Conservation (phyloP, 2,888 invertebrate genomes). For the Mechanitis mazaeus region DNA sequence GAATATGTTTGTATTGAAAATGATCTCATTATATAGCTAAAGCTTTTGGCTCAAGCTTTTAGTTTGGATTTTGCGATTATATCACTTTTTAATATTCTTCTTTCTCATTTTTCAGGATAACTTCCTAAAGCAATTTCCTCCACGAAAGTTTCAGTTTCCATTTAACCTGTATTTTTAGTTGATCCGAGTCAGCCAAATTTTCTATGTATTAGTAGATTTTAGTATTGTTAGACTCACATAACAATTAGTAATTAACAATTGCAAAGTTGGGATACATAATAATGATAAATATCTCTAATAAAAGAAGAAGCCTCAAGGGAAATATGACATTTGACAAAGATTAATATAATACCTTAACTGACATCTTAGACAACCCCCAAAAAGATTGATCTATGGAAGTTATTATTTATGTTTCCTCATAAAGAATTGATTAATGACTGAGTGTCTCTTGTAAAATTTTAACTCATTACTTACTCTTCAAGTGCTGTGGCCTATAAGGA, state of each 20-base stretch:
- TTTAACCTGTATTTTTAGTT: not conserved
- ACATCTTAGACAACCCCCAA: not conserved
- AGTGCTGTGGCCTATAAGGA: too few species aligned
- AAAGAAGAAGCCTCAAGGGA: not conserved
- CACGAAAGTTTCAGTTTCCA: conserved; percentile 3
- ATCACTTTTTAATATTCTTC: not conserved
- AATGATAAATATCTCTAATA: conserved; percentile 3
- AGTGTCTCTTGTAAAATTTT: not conserved
- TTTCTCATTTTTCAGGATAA: conserved; percentile 4
- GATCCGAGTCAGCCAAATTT: not conserved
- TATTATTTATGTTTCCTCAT: not conserved
- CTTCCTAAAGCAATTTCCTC: not conserved
- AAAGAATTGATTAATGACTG: not conserved
- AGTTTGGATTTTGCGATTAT: not conserved
- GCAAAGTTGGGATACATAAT: not conserved
- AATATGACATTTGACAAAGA: conserved; percentile 5
- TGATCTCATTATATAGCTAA: too few species aligned
- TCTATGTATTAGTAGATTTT: too few species aligned
- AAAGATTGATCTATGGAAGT: conserved; percentile 4
- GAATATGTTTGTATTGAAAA: too few species aligned
- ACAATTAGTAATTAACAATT: not conserved
- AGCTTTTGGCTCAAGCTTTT: not conserved
- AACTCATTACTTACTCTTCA: not conserved
- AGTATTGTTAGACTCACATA: not conserved
- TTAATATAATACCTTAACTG: conserved; percentile 4